Evolutionary conservation across 2,113 vertebrate species (phyloP).

Genomic region (Atractosteus spatula): DNA sequence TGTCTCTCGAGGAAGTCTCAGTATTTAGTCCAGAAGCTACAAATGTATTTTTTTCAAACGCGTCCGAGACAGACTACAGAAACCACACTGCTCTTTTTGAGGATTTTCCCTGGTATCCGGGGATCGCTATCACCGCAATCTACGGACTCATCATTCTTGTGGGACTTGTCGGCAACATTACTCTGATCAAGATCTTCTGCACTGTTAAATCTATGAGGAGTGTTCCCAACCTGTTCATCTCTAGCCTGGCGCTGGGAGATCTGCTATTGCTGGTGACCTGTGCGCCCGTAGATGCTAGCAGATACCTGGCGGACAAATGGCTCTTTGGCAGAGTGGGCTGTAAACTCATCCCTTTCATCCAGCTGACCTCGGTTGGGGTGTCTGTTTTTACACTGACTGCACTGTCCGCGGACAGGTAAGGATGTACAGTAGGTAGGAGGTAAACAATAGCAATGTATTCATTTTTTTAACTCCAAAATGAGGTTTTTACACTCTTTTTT

Average conservation of each 20-base stretch:
- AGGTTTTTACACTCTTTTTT: no score
- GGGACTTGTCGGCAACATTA: conserved; percentile 89
- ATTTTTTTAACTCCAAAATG: no score
- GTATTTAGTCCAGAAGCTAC: conserved; percentile 52
- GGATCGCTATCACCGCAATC: conserved; percentile 75
- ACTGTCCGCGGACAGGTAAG: conserved; percentile 94
- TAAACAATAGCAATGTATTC: not conserved
- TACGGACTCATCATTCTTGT: conserved; percentile 82
- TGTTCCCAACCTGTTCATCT: conserved; percentile 91
- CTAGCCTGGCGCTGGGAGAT: conserved; percentile 90
- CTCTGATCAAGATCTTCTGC: conserved; percentile 90
- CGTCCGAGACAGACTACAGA: conserved; percentile 46
- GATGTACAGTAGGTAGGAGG: no score
- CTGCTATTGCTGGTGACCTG: conserved; percentile 89
- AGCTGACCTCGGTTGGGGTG: conserved; percentile 94
- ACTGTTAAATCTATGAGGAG: conserved; percentile 85
- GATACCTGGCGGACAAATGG: conserved; percentile 88
- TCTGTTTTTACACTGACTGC: conserved; percentile 96
- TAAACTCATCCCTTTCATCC: conserved; percentile 94
- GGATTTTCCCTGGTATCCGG: conserved; percentile 64
- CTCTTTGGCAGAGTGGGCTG: conserved; percentile 90
- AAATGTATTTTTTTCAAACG: conserved; percentile 47
- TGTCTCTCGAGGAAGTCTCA: conserved; percentile 64
- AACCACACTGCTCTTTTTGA: conserved; percentile 48
- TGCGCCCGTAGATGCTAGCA: conserved; percentile 94